phyloP scores from a whole-genome alignment of 1,140 invertebrate species.

The Megathymus violae region DNA sequence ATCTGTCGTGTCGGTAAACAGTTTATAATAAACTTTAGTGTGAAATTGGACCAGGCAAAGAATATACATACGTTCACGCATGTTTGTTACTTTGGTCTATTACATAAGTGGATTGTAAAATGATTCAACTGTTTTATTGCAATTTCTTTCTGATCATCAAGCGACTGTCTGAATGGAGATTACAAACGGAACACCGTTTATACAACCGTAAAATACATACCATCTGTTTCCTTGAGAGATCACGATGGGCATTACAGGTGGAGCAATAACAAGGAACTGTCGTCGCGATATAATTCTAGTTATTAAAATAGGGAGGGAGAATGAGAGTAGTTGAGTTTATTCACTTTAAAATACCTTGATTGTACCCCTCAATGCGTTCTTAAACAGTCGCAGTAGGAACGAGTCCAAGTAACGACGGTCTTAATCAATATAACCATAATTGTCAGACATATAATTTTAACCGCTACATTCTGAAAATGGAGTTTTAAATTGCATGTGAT shows the following conservation, averaged over 20 bases:
- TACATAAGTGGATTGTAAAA: conserved; percentile 22
- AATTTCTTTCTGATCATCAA: conserved; percentile 58
- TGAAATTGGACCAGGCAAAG: too few relatives aligned
- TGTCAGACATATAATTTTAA: conserved; percentile 1
- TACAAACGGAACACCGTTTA: conserved; percentile 24
- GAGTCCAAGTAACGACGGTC: neutral
- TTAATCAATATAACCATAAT: conserved; percentile 9
- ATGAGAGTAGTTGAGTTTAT: conserved; percentile 1
- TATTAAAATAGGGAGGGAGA: neutral
- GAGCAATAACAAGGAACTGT: neutral
- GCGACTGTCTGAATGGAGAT: conserved; percentile 17
- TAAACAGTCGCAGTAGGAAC: neutral
- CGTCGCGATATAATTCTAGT: neutral
- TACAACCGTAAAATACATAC: conserved; percentile 21
- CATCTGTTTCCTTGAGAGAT: neutral
- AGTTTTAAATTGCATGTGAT: too few relatives aligned
- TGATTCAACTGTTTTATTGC: conserved; percentile 55
- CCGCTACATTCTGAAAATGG: too few relatives aligned
- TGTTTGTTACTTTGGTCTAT: neutral
- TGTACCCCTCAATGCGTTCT: neutral
- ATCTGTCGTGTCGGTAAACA: too few relatives aligned
- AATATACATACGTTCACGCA: too few relatives aligned
- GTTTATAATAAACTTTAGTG: too few relatives aligned
- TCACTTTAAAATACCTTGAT: conserved; percentile 12
- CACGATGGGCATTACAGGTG: too few relatives aligned